phyloP scores from a whole-genome alignment of 2,113 vertebrate species.

The Salminus brasiliensis region DNA sequence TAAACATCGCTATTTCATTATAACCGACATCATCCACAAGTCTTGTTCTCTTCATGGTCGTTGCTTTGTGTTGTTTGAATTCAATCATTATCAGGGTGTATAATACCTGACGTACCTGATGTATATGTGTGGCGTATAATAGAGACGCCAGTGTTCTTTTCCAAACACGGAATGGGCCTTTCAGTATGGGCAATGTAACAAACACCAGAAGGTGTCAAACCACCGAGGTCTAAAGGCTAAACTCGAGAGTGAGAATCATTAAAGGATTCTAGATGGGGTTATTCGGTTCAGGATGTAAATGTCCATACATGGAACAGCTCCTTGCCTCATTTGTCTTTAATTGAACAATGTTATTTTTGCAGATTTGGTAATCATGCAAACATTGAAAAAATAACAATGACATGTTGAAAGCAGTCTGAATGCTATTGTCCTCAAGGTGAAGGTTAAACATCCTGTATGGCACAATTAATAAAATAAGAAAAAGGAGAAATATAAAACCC shows the following conservation, averaged over 20 bases:
- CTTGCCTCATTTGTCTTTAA: background rate
- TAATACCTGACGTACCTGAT: conserved; percentile 20
- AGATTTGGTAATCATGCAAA: background rate
- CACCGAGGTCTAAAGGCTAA: background rate
- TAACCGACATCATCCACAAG: conserved; percentile 49
- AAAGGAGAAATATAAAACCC: too few species aligned
- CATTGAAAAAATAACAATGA: background rate
- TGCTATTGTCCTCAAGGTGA: background rate
- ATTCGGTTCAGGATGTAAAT: background rate
- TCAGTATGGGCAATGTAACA: background rate
- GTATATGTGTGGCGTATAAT: background rate
- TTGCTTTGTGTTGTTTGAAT: conserved; percentile 43
- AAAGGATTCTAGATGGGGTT: conserved; percentile 11
- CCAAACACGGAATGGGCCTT: background rate
- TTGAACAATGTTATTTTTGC: background rate
- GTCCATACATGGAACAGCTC: background rate
- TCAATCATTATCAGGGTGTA: conserved; percentile 28
- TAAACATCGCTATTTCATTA: conserved; percentile 70
- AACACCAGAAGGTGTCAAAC: background rate
- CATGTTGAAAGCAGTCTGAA: background rate
- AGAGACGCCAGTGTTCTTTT: background rate
- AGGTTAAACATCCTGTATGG: background rate
- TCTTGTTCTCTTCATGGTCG: conserved; percentile 48
- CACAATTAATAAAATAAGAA: too few species aligned
- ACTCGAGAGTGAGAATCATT: background rate